Evolutionary conservation across 1,140 invertebrate genomes (phyloP).

Genomic region (Delia radicum): DNA sequence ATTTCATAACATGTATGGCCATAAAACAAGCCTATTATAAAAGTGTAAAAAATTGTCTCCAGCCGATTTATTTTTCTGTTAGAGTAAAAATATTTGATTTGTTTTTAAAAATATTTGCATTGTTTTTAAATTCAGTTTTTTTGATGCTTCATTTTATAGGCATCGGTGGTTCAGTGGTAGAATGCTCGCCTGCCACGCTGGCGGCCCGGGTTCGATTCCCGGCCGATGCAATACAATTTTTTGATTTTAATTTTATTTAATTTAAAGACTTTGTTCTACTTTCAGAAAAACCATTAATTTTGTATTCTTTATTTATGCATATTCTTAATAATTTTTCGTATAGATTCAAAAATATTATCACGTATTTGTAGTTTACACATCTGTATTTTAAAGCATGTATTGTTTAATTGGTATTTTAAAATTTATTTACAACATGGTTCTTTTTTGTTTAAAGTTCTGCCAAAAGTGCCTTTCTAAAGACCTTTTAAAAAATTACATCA

Average conservation of each 20-base stretch:
- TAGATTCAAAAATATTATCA: not conserved
- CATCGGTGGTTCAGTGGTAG: conserved; percentile 68
- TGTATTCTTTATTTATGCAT: no score
- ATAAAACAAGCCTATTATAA: no score
- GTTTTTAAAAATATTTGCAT: no score
- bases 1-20: no score
- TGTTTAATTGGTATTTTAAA: not conserved
- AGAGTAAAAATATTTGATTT: no score
- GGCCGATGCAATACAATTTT: conserved; percentile 66
- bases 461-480: not conserved
- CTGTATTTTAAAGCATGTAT: not conserved
- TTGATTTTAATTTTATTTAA: not conserved
- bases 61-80: no score
- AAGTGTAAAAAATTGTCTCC: no score
- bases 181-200: conserved; percentile 82
- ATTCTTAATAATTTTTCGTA: no score
- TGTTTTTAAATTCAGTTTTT: not conserved
- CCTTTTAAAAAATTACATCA: not conserved
- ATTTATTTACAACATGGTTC: not conserved
- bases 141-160: conserved; percentile 32
- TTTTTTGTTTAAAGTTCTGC: no score
- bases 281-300: no score
- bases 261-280: no score
- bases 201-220: conserved; percentile 83
- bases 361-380: not conserved